Evolutionary conservation across 2,797 vertebrate species (phyloP).

Genomic region (Delichon dasypus): DNA sequence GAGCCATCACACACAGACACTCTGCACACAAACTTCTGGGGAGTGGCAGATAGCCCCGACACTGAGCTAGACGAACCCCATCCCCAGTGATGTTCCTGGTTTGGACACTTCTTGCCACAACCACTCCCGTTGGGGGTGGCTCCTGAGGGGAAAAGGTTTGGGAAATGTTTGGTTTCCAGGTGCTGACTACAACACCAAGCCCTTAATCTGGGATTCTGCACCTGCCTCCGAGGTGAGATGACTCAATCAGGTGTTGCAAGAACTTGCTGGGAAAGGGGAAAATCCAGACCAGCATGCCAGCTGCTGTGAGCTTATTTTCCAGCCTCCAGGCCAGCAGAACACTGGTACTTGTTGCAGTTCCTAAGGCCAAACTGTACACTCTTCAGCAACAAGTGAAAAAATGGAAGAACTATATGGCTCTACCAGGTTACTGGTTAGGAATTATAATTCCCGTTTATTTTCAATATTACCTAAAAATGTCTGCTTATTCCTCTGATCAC

Average conservation of each 20-base stretch:
- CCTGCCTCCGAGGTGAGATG: neutral
- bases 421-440: neutral
- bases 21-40: neutral
- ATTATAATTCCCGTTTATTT: neutral
- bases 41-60: neutral
- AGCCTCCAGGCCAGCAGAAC: neutral
- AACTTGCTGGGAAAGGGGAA: neutral
- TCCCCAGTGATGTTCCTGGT: neutral
- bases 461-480: neutral
- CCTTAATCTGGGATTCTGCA: neutral
- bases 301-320: neutral
- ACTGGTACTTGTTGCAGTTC: neutral
- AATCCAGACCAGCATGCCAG: neutral
- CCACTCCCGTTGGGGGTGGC: rapidly evolving
- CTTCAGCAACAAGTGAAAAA: neutral
- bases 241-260: neutral
- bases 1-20: neutral
- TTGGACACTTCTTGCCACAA: neutral
- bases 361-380: neutral
- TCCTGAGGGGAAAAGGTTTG: neutral
- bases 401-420: neutral
- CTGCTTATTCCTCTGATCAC: neutral
- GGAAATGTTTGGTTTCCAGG: neutral
- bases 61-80: no score
- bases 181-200: neutral